These are phyloP conservation scores for Anarsia innoxiella DNA, from an alignment of 2,888 invertebrate genomes.

Conservation along the genomic window DNA sequence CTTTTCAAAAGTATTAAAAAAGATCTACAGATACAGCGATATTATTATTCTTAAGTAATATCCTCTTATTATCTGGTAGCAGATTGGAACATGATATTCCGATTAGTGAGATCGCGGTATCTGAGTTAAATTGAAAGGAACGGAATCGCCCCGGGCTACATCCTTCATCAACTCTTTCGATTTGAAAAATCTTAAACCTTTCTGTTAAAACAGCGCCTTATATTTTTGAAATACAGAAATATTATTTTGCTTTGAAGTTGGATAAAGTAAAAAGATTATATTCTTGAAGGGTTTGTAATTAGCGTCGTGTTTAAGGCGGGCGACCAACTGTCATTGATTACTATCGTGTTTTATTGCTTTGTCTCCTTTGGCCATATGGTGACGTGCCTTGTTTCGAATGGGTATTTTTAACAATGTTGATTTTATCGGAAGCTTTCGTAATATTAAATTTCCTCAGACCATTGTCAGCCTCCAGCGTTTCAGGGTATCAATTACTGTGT, in stretches of 20 bases:
- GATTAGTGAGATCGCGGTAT: conserved; percentile 50
- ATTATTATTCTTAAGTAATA: conserved; percentile 15
- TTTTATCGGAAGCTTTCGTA: too few species aligned
- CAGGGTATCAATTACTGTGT: too few species aligned
- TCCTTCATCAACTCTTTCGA: conserved; percentile 58
- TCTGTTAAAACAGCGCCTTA: conserved; percentile 24
- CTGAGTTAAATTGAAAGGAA: conserved; percentile 48
- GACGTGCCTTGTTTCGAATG: too few species aligned
- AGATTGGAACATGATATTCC: conserved; percentile 59
- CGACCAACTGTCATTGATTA: conserved; percentile 48
- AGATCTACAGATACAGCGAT: too few species aligned
- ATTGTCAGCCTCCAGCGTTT: too few species aligned
- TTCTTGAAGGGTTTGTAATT: conserved; percentile 27
- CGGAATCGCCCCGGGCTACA: conserved; percentile 42
- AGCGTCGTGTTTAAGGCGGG: conserved; percentile 28
- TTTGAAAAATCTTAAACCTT: conserved; percentile 39
- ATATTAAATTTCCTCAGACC: too few species aligned
- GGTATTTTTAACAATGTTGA: too few species aligned
- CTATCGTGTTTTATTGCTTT: conserved; percentile 44
- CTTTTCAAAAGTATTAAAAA: conserved; percentile 28
- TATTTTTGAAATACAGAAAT: background rate
- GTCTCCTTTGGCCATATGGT: conserved; percentile 48
- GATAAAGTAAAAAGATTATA: too few species aligned
- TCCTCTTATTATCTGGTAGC: conserved; percentile 29
- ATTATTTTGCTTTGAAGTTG: background rate